Evolutionary conservation across 2,797 vertebrate species (phyloP).

Genomic region (Enteromius treurensis): DNA sequence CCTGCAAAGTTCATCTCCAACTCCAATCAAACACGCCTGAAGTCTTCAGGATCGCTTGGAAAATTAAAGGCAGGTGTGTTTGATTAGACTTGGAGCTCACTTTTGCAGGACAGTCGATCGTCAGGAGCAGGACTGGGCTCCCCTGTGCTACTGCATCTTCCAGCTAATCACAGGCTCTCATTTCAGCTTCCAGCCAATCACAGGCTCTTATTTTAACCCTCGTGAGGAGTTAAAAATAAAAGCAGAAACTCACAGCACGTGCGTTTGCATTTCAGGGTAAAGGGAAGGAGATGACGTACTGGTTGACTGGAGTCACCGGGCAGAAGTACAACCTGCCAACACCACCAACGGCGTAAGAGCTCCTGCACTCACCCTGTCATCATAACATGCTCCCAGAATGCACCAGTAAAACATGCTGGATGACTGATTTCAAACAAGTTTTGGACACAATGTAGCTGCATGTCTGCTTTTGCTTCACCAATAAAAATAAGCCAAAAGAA

Average conservation of each 20-base stretch:
- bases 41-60: no score
- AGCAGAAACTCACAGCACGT: neutral
- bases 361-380: neutral
- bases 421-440: neutral
- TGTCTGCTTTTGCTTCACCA: neutral
- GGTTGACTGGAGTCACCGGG: slow-evolving; percentile 89
- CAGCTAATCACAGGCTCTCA: neutral
- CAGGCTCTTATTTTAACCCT: neutral
- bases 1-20: no score
- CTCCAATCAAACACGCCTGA: no score
- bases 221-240: neutral
- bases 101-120: no score
- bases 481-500: neutral
- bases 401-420: neutral
- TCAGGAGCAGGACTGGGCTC: no score
- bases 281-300: slow-evolving; percentile 94
- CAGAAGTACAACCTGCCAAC: slow-evolving; percentile 84
- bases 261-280: slow-evolving; percentile 79
- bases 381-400: neutral
- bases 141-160: neutral
- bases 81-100: no score
- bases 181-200: neutral
- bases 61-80: no score
- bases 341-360: slow-evolving; percentile 92
- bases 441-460: neutral